A percentile compares a stretch with the other conserved stretches of the same genome.
These are phyloP conservation scores for Lophius americanus DNA, from an alignment of 2,797 vertebrate genomes.

Conservation along the genomic window DNA sequence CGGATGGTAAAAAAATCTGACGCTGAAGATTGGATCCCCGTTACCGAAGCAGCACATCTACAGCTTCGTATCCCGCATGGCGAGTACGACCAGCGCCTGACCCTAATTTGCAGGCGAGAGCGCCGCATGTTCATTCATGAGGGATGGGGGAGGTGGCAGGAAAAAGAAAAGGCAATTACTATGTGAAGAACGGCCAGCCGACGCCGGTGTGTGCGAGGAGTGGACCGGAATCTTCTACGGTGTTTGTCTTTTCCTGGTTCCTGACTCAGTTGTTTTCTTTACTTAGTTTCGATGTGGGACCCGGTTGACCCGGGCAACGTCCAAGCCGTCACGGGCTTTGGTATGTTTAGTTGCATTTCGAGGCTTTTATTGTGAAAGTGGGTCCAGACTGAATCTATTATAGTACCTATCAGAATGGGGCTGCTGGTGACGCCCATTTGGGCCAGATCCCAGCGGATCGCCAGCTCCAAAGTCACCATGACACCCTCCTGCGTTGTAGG, in stretches of 20 bases:
- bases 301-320: no score
- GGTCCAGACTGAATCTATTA: no score
- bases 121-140: constrained; percentile 53
- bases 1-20: constrained; percentile 3
- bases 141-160: constrained; percentile 42
- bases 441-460: not conserved
- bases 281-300: no score
- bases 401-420: not conserved
- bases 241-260: no score
- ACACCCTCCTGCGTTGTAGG: not conserved
- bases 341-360: no score
- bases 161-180: constrained; percentile 31
- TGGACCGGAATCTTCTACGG: no score
- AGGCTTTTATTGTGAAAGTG: no score
- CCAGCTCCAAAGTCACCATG: not conserved
- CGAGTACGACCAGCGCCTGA: constrained; percentile 52
- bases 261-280: no score
- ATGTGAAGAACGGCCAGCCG: constrained; percentile 1
- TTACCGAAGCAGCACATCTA: constrained; percentile 12
- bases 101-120: constrained; percentile 65
- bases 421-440: not conserved
- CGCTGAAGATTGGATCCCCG: constrained; percentile 16
- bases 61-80: constrained; percentile 30
- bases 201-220: not conserved
- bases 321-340: no score